Conservation (phyloP, 2,113 vertebrate species). For the Oncorhynchus masou region DNA sequence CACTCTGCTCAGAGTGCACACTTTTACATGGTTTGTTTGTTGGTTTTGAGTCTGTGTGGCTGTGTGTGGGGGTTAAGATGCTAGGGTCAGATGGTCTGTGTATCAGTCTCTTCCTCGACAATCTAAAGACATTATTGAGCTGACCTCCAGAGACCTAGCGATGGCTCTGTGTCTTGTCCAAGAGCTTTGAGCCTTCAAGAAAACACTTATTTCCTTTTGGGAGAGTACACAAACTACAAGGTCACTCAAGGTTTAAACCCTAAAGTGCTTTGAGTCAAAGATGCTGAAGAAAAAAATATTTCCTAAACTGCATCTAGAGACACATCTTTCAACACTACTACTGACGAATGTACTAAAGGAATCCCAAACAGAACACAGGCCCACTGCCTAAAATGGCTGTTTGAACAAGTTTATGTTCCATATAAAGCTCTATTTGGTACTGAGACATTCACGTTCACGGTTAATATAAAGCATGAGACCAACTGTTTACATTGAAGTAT, state of each 20-base stretch:
- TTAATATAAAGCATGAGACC: neutral
- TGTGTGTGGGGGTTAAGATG: slow-evolving; percentile 6
- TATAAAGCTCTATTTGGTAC: neutral
- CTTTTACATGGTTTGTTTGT: too few species aligned
- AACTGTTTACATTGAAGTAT: slow-evolving; percentile 5
- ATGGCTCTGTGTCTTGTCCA: slow-evolving; percentile 18
- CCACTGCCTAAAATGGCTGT: slow-evolving; percentile 32
- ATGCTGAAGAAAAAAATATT: too few species aligned
- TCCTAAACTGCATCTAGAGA: too few species aligned
- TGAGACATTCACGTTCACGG: neutral
- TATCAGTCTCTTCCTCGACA: slow-evolving; percentile 32
- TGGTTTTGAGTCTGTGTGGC: neutral
- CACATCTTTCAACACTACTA: too few species aligned
- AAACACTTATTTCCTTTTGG: slow-evolving; percentile 9
- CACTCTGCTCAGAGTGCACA: too few species aligned
- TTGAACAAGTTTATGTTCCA: neutral
- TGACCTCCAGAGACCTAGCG: slow-evolving; percentile 42
- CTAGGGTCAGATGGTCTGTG: slow-evolving; percentile 36
- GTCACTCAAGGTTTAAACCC: neutral
- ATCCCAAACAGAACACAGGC: slow-evolving; percentile 1
- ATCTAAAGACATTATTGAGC: slow-evolving; percentile 55
- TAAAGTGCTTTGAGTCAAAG: too few species aligned
- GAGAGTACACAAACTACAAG: slow-evolving; percentile 18
- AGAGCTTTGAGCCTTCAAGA: slow-evolving; percentile 16
- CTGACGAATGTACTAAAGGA: too few species aligned